A percentile compares a stretch with the other conserved stretches of the same genome.
Conservation (phyloP, 1,140 invertebrate species). For the Pogonomyrmex barbatus region DNA sequence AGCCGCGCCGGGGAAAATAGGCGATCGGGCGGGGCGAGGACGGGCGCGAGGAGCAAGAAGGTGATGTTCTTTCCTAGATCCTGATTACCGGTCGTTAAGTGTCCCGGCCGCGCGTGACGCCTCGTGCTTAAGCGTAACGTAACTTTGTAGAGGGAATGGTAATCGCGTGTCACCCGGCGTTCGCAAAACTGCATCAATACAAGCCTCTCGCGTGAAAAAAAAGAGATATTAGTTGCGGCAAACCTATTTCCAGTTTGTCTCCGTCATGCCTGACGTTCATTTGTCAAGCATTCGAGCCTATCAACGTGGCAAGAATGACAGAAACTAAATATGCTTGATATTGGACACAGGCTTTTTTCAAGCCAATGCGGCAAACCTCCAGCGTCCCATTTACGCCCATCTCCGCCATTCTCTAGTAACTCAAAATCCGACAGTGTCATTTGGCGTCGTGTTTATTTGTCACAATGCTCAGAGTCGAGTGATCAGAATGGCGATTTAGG, state of each 20-base stretch:
- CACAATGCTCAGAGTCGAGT: not conserved
- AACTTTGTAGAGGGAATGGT: conserved; percentile 53
- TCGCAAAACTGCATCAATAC: conserved; percentile 42
- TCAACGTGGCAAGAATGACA: not conserved
- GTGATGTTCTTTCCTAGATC: conserved; percentile 35
- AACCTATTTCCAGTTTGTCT: conserved; percentile 13
- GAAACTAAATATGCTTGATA: conserved; percentile 37
- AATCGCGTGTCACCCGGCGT: conserved; percentile 51
- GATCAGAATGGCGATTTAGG: not conserved
- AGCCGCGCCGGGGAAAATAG: conserved; percentile 38
- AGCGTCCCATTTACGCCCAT: conserved; percentile 17
- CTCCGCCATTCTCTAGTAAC: not conserved
- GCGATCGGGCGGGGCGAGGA: not conserved
- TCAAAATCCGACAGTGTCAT: conserved; percentile 36
- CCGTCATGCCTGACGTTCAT: conserved; percentile 21
- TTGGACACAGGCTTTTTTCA: not conserved
- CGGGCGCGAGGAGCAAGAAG: conserved; percentile 2
- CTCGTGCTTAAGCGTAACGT: conserved; percentile 35
- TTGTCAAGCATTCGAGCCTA: conserved; percentile 27
- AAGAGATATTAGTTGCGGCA: not conserved
- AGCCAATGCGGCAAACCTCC: conserved; percentile 11
- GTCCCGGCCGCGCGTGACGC: conserved; percentile 7
- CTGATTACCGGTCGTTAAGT: conserved; percentile 69
- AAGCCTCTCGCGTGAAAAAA: not conserved
- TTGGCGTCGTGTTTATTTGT: conserved; percentile 37